Conservation (phyloP, 1,140 invertebrate genomes). For the Formica selysi region DNA sequence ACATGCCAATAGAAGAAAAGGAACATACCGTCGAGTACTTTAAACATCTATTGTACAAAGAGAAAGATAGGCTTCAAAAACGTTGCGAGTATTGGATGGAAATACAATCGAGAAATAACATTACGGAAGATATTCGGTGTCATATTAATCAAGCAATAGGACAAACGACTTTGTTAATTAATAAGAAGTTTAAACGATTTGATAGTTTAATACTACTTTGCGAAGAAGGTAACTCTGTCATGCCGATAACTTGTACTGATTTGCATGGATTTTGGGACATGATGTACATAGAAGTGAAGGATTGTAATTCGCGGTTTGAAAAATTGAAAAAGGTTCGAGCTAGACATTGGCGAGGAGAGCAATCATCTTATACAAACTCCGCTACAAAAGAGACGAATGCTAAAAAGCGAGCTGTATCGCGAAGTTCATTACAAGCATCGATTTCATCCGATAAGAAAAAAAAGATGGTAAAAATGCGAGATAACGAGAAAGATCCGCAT, state of each 20-base stretch:
- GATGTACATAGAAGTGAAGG: constrained; percentile 89
- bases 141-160: constrained; percentile 90
- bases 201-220: constrained; percentile 88
- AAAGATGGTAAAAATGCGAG: background rate
- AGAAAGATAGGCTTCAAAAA: constrained; percentile 84
- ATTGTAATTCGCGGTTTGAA: constrained; percentile 87
- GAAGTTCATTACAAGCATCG: constrained; percentile 73
- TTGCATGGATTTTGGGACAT: constrained; percentile 93
- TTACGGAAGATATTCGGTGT: constrained; percentile 86
- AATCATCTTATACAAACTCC: constrained; percentile 85
- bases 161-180: constrained; percentile 89
- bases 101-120: constrained; percentile 70
- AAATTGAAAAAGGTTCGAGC: constrained; percentile 85
- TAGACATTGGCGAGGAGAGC: constrained; percentile 86
- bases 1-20: constrained; percentile 81
- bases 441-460: constrained; percentile 77
- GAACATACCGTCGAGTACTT: constrained; percentile 86
- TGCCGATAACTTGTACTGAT: constrained; percentile 88
- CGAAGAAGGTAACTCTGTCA: constrained; percentile 87
- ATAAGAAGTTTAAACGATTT: constrained; percentile 90
- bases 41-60: constrained; percentile 83
- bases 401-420: constrained; percentile 58
- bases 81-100: constrained; percentile 85
- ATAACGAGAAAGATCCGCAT: background rate
- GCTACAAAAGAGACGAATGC: constrained; percentile 76